Base-by-base conservation (phyloP, 2,113 vertebrate genomes). In the Craseonycteris thonglongyai region DNA sequence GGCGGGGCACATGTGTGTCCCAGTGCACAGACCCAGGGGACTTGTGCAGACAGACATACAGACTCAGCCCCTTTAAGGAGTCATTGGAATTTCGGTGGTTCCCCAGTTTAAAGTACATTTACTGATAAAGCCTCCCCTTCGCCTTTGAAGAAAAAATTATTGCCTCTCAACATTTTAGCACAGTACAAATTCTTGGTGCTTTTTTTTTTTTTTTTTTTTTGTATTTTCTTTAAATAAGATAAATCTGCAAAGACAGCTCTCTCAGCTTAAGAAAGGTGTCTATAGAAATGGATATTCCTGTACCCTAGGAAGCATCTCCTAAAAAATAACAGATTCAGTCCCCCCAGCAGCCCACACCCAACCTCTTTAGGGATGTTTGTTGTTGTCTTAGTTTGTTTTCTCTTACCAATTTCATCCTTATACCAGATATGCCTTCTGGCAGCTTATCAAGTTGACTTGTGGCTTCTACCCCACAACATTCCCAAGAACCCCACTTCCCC, bases 101-200 rank as follows among this genome's bases (percentile, higher is more conserved):
- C 93, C 93, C 92, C 92, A 96, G 94, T 94, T 95, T 98, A 97
- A 98, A 98, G 98, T 98, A 98, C 94, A 68, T 96, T 88, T 95
- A 98, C n/a, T 93, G 63, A 80, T 96, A 84, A 95, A 66, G 83
- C 94, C 83, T 85, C 84, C 88, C 88, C 95, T 69, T 79, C 59
- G 88, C 54, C 93, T 95, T 91, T 35, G 42, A 95, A 94, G 69
- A 63, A 84, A 91, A 91, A 92, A 90, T 98, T 99, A 99, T 99
- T 99, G 98, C 98, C 98, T 99, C 98, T 99, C 98, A 98, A 98
- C 98, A 98, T 99, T 99, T 97, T 99, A 98, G 98, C 99, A 99
- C 98, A 98, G 97, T 99, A 99, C 98, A 99, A 98, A 99, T 98
- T 98, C 98, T 98, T 98, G 97, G 98, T 98, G 98, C 97, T 97